These are phyloP conservation scores for Pammene fasciana DNA, from an alignment of 2,888 invertebrate genomes.

Conservation along the genomic window DNA sequence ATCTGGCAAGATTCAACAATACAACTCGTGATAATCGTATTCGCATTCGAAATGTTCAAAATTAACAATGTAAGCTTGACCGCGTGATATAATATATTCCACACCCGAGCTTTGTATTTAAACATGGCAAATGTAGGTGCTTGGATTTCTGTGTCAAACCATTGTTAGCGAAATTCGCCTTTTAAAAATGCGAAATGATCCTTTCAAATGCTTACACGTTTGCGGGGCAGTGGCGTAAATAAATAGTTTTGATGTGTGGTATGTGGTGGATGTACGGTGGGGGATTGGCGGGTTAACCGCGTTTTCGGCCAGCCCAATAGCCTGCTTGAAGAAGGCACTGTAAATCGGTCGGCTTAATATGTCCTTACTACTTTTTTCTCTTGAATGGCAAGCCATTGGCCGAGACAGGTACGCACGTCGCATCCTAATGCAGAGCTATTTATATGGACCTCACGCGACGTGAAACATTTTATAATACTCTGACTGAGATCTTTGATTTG, in stretches of 20 bases:
- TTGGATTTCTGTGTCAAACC: constrained; percentile 64
- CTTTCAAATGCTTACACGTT: constrained; percentile 69
- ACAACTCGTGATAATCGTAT: too few species aligned
- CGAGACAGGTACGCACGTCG: constrained; percentile 13
- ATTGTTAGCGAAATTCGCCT: constrained; percentile 64
- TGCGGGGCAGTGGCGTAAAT: constrained; percentile 73
- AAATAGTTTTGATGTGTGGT: constrained; percentile 72
- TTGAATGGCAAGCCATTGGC: background rate
- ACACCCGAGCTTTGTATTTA: constrained; percentile 21
- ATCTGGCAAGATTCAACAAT: too few species aligned
- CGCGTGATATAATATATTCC: too few species aligned
- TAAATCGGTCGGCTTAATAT: background rate
- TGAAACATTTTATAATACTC: constrained; percentile 19
- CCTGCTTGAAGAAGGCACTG: background rate
- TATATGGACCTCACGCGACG: constrained; percentile 31
- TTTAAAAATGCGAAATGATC: constrained; percentile 58
- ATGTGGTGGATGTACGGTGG: constrained; percentile 65
- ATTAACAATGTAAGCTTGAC: too few species aligned
- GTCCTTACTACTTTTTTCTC: constrained; percentile 1
- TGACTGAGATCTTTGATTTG: constrained; percentile 19
- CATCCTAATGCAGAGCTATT: constrained; percentile 26
- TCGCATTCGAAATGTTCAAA: too few species aligned
- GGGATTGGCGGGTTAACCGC: constrained; percentile 13
- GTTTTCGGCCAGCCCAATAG: background rate
- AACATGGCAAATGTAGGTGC: constrained; percentile 44